Evolutionary conservation across 64 coral and sea anemone genomes (phyloP).

Genomic region (Platygyra sinensis): DNA sequence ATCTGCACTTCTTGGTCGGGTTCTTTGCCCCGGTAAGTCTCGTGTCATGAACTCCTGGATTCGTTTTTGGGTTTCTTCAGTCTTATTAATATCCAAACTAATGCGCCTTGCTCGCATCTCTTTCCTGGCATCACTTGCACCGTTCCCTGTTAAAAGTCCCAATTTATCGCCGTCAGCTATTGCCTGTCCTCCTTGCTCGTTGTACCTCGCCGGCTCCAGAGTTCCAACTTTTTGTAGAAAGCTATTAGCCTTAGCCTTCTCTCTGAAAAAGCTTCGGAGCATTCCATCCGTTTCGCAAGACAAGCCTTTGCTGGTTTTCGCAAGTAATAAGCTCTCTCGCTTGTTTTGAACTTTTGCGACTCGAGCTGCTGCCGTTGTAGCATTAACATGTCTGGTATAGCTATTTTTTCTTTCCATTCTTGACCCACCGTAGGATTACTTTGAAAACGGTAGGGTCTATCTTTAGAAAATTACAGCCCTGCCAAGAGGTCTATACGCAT

Average conservation of each 20-base stretch:
- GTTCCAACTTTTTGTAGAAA: neutral
- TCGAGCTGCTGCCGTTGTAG: neutral
- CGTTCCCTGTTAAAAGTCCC: neutral
- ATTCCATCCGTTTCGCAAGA: neutral
- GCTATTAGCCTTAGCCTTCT: neutral
- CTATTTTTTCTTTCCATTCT: conserved; percentile 19
- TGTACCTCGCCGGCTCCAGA: neutral
- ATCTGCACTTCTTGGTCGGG: neutral
- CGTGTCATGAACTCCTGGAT: conserved; percentile 19
- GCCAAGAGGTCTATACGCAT: neutral
- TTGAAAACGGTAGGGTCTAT: neutral
- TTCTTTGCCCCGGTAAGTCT: conserved; percentile 5
- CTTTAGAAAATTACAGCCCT: neutral
- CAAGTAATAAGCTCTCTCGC: neutral
- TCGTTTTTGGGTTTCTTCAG: conserved; percentile 16
- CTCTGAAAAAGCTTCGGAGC: neutral
- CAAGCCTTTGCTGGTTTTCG: neutral
- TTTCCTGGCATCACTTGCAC: neutral
- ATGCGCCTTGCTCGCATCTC: neutral
- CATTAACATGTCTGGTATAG: neutral
- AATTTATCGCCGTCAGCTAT: too few species aligned
- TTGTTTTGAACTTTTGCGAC: conserved; percentile 1
- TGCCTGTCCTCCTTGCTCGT: neutral
- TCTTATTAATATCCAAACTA: conserved; percentile 9
- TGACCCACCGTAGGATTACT: neutral